Conservation (phyloP, 2,888 invertebrate genomes). For the Alloscopus bannaensis region DNA sequence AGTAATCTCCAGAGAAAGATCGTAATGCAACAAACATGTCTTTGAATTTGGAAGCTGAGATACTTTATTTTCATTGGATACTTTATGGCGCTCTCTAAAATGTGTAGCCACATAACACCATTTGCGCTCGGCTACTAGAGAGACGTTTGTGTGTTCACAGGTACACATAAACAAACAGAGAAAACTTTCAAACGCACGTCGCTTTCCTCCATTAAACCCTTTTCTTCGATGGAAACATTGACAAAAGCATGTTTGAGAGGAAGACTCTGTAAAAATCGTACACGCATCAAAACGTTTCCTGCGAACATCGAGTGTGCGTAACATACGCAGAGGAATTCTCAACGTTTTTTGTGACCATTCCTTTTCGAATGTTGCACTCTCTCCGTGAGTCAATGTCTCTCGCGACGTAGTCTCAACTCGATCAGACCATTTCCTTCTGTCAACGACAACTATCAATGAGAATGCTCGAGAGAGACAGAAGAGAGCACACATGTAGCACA, state of each 20-base stretch:
- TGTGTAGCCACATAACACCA: no score
- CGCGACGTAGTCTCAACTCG: no score
- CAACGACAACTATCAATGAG: conserved; percentile 58
- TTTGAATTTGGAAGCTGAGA: no score
- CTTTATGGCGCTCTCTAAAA: no score
- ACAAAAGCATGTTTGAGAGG: no score
- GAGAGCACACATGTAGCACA: conserved; percentile 45
- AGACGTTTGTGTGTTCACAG: neutral
- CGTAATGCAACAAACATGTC: conserved; percentile 59
- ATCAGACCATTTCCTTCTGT: conserved; percentile 46
- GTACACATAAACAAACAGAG: neutral
- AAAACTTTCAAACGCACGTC: neutral
- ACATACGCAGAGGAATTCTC: no score
- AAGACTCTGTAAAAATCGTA: no score
- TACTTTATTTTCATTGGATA: no score
- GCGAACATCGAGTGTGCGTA: no score
- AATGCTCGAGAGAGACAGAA: conserved; percentile 50
- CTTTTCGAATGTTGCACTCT: conserved; percentile 15
- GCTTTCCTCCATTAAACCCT: neutral
- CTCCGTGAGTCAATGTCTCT: conserved; percentile 45
- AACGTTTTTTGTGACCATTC: no score
- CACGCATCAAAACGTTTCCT: no score
- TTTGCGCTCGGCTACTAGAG: no score
- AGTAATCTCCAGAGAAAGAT: conserved; percentile 56
- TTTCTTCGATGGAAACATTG: neutral